Evolutionary conservation across 2,113 vertebrate species (phyloP).

Genomic region (Campylomormyrus tamandua): DNA sequence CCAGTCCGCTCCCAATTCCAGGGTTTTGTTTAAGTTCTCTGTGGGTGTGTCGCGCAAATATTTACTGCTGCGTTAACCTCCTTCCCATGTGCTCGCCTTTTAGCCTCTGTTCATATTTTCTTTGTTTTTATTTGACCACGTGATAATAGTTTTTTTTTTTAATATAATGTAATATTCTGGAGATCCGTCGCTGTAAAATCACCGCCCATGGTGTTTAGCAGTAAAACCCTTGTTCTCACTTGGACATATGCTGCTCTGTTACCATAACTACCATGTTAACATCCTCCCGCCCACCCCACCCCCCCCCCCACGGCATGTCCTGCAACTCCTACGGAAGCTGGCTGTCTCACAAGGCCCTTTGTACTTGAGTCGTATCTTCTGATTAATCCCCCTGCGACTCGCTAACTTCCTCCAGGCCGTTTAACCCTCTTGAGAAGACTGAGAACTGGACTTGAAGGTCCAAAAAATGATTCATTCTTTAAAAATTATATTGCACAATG

Average conservation of each 20-base stretch:
- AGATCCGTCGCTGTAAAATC: not conserved
- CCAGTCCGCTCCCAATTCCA: not conserved
- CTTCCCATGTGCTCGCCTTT: not conserved
- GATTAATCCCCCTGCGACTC: not conserved
- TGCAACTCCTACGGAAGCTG: not conserved
- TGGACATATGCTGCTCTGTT: not conserved
- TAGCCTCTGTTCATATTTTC: not conserved
- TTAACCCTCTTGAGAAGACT: not conserved
- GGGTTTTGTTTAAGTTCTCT: not conserved
- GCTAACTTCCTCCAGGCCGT: not conserved
- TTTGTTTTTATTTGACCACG: not conserved
- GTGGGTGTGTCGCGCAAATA: not conserved
- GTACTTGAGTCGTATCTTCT: not conserved
- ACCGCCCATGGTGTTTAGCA: not conserved
- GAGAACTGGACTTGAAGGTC: not conserved
- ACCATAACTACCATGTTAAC: not conserved
- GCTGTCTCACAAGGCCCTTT: not conserved
- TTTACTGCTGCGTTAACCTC: not conserved
- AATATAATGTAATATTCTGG: not conserved
- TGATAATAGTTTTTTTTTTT: not conserved
- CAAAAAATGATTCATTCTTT: not conserved
- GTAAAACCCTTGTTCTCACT: not conserved
- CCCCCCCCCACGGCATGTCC: not conserved
- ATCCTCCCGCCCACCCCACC: not conserved
- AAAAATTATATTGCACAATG: not conserved